Percentiles rank a stretch among this genome's conserved stretches.
These are phyloP conservation scores for Ceratina japonica DNA, from an alignment of 1,140 invertebrate genomes.

Conservation along the genomic window DNA sequence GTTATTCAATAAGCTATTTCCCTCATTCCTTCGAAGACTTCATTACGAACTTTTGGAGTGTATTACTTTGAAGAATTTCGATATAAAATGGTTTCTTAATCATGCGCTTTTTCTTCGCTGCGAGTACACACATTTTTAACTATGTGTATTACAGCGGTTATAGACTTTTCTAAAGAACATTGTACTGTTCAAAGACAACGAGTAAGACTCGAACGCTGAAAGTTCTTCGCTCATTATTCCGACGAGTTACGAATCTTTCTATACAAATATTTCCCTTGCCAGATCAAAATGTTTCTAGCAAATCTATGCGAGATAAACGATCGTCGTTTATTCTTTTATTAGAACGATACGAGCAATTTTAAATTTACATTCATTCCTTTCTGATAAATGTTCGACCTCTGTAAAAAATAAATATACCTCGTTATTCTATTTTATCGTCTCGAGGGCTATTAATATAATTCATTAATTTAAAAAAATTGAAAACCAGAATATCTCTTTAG, in stretches of 20 bases:
- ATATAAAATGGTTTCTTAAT: constrained; percentile 48
- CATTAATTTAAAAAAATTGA: not conserved
- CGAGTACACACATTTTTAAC: constrained; percentile 5
- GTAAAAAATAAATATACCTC: constrained; percentile 67
- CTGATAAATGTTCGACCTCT: constrained; percentile 88
- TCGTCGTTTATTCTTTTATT: constrained; percentile 37
- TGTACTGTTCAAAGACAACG: constrained; percentile 42
- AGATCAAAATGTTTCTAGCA: constrained; percentile 39
- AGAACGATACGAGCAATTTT: constrained; percentile 40
- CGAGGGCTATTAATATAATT: too few species aligned
- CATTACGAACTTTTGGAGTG: constrained; percentile 10
- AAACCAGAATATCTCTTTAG: constrained; percentile 1
- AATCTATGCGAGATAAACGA: constrained; percentile 47
- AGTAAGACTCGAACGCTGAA: constrained; percentile 49
- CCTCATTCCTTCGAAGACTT: constrained; percentile 37
- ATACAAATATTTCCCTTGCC: constrained; percentile 33
- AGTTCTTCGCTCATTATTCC: constrained; percentile 45
- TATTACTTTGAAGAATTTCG: constrained; percentile 38
- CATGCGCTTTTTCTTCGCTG: constrained; percentile 13
- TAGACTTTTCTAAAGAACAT: constrained; percentile 40
- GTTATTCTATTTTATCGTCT: too few species aligned
- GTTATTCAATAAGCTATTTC: constrained; percentile 26
- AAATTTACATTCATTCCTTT: constrained; percentile 82
- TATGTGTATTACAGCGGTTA: constrained; percentile 28
- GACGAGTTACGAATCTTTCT: constrained; percentile 27